phyloP scores from a whole-genome alignment of 2,113 vertebrate species.

The Campylomormyrus numenius region DNA sequence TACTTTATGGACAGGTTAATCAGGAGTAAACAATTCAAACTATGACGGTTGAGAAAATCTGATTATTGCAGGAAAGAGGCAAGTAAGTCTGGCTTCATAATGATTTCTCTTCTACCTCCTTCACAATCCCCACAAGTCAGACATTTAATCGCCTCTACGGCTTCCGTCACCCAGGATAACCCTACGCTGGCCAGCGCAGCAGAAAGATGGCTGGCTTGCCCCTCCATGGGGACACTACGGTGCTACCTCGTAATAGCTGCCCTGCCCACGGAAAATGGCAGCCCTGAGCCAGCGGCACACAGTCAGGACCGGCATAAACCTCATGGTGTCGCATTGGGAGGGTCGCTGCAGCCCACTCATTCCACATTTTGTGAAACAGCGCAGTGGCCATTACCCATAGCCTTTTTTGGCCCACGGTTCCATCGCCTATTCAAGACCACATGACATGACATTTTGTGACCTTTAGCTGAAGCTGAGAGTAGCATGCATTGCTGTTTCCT shows the following conservation, averaged over 20 bases:
- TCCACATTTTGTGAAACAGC: background rate
- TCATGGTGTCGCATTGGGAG: too few relatives aligned
- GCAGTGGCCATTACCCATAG: background rate
- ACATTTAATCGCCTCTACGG: slow-evolving; percentile 27
- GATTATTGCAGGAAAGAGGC: background rate
- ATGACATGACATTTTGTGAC: slow-evolving; percentile 22
- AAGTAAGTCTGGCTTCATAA: background rate
- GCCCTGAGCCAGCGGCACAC: background rate
- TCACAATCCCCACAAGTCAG: slow-evolving; percentile 20
- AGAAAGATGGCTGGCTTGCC: background rate
- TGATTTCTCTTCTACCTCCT: background rate
- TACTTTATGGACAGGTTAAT: background rate
- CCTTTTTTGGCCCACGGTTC: background rate
- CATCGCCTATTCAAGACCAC: slow-evolving; percentile 10
- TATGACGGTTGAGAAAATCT: background rate
- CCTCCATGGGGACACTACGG: background rate
- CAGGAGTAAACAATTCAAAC: background rate
- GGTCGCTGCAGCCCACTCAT: background rate
- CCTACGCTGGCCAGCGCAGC: background rate
- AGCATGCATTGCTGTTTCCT: slow-evolving; percentile 24
- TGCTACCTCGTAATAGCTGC: background rate
- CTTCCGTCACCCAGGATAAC: slow-evolving; percentile 11
- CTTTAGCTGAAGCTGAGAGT: slow-evolving; percentile 21
- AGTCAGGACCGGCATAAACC: background rate
- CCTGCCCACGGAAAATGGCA: background rate